phyloP scores from a whole-genome alignment of 1,140 invertebrate species.

The Dysdera silvatica region DNA sequence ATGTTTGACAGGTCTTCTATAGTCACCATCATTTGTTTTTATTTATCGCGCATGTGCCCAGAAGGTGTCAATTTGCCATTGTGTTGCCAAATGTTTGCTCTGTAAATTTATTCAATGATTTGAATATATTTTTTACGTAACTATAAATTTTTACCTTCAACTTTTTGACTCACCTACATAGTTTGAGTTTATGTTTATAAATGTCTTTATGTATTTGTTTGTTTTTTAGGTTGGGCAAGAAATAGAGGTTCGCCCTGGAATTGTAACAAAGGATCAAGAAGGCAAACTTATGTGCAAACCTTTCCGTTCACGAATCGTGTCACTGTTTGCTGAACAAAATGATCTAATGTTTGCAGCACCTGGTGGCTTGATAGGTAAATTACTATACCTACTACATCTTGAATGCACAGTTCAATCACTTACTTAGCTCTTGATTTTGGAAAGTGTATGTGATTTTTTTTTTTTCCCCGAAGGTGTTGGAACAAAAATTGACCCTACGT shows the following conservation, averaged over 20 bases:
- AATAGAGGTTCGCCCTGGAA: constrained; percentile 84
- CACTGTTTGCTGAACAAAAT: constrained; percentile 98
- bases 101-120: no score
- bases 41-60: no score
- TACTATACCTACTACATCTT: background rate
- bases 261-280: constrained; percentile 92
- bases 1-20: no score
- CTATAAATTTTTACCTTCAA: no score
- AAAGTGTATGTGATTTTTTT: background rate
- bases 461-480: constrained; percentile 66
- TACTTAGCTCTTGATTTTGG: background rate
- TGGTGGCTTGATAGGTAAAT: constrained; percentile 83
- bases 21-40: no score
- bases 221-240: constrained; percentile 63
- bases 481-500: constrained; percentile 96
- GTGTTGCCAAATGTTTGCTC: no score
- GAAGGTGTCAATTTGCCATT: no score
- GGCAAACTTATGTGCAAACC: constrained; percentile 92
- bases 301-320: constrained; percentile 94
- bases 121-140: no score
- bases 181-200: background rate
- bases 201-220: background rate
- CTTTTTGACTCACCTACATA: background rate
- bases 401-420: background rate
- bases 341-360: constrained; percentile 97